phyloP scores from a whole-genome alignment of 2,888 invertebrate species.

The Pterobdella sp. region DNA sequence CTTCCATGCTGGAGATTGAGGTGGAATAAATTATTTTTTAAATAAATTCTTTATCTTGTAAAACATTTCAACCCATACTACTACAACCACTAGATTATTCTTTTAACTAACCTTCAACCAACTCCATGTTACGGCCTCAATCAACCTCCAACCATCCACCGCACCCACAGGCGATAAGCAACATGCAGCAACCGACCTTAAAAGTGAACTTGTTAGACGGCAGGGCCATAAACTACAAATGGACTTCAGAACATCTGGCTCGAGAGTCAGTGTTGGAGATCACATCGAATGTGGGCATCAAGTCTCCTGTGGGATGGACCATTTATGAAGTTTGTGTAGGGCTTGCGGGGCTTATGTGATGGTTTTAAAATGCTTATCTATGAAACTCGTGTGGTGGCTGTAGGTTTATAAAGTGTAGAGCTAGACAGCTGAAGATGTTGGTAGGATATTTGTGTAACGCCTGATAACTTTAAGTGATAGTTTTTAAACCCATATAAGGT shows the following conservation, averaged over 20 bases:
- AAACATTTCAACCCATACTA: neutral
- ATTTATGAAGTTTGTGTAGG: slow-evolving; percentile 59
- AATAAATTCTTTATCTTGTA: neutral
- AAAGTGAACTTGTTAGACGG: slow-evolving; percentile 87
- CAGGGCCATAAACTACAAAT: slow-evolving; percentile 85
- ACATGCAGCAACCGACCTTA: slow-evolving; percentile 68
- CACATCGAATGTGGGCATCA: slow-evolving; percentile 73
- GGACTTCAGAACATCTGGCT: slow-evolving; percentile 87
- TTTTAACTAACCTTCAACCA: neutral
- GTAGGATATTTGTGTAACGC: no score
- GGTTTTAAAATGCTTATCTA: no score
- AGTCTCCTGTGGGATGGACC: slow-evolving; percentile 84
- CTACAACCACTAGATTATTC: neutral
- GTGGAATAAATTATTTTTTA: neutral
- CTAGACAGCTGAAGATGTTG: no score
- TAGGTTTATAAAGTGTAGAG: no score
- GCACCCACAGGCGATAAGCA: slow-evolving; percentile 32
- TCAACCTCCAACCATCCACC: neutral
- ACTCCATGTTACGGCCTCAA: no score
- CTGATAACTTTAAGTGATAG: no score
- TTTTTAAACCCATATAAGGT: no score
- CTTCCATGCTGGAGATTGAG: slow-evolving; percentile 28
- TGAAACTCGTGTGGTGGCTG: no score
- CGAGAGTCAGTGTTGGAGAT: slow-evolving; percentile 79
- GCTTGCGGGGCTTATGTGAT: no score